These are phyloP conservation scores for Leptocoma aspasia DNA, from an alignment of 2,113 vertebrate species.

Conservation along the genomic window DNA sequence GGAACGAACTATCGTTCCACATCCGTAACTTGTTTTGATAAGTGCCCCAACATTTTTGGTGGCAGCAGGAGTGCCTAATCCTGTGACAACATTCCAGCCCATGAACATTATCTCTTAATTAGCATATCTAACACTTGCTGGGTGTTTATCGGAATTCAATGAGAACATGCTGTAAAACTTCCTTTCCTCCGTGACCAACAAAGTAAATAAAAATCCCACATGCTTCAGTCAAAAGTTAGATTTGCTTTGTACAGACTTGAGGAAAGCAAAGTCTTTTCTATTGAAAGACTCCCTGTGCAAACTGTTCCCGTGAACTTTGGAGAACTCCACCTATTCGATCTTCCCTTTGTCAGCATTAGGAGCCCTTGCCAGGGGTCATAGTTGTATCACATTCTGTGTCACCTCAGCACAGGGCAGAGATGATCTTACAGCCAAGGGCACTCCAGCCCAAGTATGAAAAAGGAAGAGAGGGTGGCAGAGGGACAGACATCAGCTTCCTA, in stretches of 20 bases:
- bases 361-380: neutral
- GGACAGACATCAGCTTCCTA: neutral
- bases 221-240: neutral
- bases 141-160: neutral
- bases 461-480: neutral
- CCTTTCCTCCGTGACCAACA: neutral
- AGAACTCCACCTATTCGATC: neutral
- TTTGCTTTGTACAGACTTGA: neutral
- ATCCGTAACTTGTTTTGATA: neutral
- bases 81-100: neutral
- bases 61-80: neutral
- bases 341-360: neutral
- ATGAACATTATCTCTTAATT: slow-evolving; percentile 41
- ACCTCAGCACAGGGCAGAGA: neutral
- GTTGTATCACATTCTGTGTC: neutral
- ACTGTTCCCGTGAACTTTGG: neutral
- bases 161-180: neutral
- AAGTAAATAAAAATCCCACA: neutral
- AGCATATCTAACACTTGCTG: slow-evolving; percentile 9
- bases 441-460: neutral
- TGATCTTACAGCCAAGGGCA: neutral
- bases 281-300: neutral
- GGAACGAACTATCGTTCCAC: neutral
- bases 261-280: neutral
- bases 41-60: neutral